phyloP scores from a whole-genome alignment of 1,140 invertebrate genomes.

The Psix sp. region DNA sequence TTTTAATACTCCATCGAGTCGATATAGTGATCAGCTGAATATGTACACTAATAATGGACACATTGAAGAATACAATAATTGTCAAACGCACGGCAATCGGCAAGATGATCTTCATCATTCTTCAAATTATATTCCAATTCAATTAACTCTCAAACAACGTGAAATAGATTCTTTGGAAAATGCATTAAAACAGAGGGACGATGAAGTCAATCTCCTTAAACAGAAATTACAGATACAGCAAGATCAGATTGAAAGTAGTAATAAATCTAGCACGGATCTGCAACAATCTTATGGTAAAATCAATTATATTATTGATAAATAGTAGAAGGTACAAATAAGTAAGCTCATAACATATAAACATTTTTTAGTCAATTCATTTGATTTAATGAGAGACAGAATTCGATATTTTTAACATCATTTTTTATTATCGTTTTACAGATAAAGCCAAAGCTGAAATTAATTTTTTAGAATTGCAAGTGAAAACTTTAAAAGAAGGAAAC shows the following conservation, averaged over 20 bases:
- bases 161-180: constrained; percentile 66
- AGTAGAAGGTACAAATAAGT: too few relatives aligned
- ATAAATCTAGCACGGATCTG: constrained; percentile 65
- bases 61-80: constrained; percentile 62
- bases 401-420: not conserved
- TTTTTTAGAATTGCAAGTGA: constrained; percentile 64
- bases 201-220: constrained; percentile 61
- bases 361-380: too few relatives aligned
- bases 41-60: constrained; percentile 68
- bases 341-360: too few relatives aligned
- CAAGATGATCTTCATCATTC: constrained; percentile 59
- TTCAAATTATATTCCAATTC: constrained; percentile 58
- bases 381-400: too few relatives aligned
- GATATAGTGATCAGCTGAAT: constrained; percentile 61
- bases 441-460: constrained; percentile 69
- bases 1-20: constrained; percentile 70
- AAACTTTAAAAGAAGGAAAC: constrained; percentile 65
- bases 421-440: constrained; percentile 47
- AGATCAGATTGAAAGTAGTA: constrained; percentile 63
- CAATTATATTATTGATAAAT: not conserved
- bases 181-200: constrained; percentile 65
- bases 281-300: constrained; percentile 62
- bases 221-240: constrained; percentile 65
- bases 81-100: constrained; percentile 53
- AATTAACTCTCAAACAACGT: constrained; percentile 62